These are phyloP conservation scores for Gonatopus flavifemur DNA, from an alignment of 1,140 invertebrate species.

Conservation along the genomic window DNA sequence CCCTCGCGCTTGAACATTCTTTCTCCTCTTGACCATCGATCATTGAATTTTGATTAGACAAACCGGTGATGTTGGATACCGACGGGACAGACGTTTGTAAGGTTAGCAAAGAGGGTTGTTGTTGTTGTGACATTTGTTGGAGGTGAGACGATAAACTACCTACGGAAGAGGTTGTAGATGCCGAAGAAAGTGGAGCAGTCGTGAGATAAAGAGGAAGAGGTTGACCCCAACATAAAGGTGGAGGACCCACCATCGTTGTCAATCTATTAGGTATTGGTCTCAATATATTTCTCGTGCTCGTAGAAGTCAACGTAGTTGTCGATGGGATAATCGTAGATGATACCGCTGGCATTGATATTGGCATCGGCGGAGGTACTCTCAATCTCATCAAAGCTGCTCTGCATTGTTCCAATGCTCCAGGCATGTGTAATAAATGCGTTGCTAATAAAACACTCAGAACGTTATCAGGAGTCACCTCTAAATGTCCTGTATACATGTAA, in stretches of 20 bases:
- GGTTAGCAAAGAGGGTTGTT: slow-evolving; percentile 15
- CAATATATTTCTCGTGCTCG: slow-evolving; percentile 42
- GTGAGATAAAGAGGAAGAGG: slow-evolving; percentile 23
- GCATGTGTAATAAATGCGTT: slow-evolving; percentile 76
- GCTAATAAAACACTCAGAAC: slow-evolving; percentile 74
- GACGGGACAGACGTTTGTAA: slow-evolving; percentile 22
- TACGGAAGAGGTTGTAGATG: slow-evolving; percentile 31
- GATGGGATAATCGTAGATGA: slow-evolving; percentile 35
- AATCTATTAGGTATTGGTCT: slow-evolving; percentile 51
- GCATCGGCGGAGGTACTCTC: slow-evolving; percentile 42
- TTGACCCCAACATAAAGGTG: slow-evolving; percentile 48
- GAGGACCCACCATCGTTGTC: slow-evolving; percentile 39
- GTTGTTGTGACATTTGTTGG: slow-evolving; percentile 31
- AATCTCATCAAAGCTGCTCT: slow-evolving; percentile 55
- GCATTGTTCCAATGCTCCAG: slow-evolving; percentile 71
- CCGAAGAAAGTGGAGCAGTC: slow-evolving; percentile 8
- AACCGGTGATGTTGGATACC: slow-evolving; percentile 32
- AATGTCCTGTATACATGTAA: slow-evolving; percentile 76
- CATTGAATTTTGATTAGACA: too few relatives aligned
- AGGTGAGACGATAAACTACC: slow-evolving; percentile 40
- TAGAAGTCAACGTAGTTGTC: slow-evolving; percentile 13
- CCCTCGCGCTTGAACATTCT: too few relatives aligned
- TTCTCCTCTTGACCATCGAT: too few relatives aligned
- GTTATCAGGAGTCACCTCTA: slow-evolving; percentile 71
- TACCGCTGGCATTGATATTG: slow-evolving; percentile 49